A percentile compares a stretch with the other conserved stretches of the same genome.
phyloP scores from a whole-genome alignment of 2,113 vertebrate species.

The Antidorcas marsupialis region DNA sequence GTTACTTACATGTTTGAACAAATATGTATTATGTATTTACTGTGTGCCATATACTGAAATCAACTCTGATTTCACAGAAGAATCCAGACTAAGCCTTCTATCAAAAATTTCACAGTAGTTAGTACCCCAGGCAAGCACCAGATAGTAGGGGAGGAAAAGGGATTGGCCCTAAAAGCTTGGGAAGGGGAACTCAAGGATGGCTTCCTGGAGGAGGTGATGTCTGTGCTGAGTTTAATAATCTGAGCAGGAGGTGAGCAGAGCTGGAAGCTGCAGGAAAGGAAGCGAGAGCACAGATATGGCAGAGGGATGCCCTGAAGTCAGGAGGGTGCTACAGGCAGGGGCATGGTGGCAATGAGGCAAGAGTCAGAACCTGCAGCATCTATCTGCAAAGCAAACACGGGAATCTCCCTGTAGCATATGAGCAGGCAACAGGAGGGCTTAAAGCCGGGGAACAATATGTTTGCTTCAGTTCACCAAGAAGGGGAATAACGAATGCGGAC shows the following conservation, averaged over 20 bases:
- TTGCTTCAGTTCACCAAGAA: background rate
- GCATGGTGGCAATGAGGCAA: background rate
- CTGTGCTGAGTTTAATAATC: background rate
- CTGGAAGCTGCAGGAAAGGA: background rate
- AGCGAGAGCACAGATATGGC: background rate
- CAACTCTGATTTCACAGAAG: background rate
- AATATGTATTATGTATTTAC: background rate
- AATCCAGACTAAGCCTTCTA: background rate
- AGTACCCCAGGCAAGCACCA: background rate
- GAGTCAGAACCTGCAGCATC: background rate
- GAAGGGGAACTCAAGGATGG: background rate
- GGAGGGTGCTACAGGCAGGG: rapidly evolving
- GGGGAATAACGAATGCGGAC: background rate
- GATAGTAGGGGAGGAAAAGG: background rate
- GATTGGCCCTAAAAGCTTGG: too few species aligned
- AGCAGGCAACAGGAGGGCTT: background rate
- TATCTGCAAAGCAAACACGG: rapidly evolving
- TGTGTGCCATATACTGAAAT: background rate
- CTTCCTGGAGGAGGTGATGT: background rate
- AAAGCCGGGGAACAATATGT: background rate
- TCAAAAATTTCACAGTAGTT: background rate
- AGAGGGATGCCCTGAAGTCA: background rate
- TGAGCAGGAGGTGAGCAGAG: background rate
- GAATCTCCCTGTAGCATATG: background rate
- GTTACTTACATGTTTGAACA: background rate